Evolutionary conservation across 2,113 vertebrate species (phyloP), one percentile per base, ranked within the genome.

Genomic region (Ifrita kowaldi): DNA sequence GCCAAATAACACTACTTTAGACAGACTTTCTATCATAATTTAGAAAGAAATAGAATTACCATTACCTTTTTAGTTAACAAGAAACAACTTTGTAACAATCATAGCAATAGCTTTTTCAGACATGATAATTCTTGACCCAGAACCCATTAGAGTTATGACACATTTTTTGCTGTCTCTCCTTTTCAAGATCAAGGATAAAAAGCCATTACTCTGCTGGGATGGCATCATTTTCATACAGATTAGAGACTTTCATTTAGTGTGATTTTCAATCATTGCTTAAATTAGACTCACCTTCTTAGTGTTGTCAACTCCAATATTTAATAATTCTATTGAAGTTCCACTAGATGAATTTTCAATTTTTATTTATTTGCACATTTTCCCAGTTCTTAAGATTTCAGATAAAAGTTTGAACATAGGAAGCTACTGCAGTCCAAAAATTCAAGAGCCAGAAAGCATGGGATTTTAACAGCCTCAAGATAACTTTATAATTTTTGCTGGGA

Each of bases 161-260:
- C 13, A 55, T 44, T 86, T 93, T 87, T 68, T 92, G n/a, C 56
- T 28, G 20, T 59, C 73, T 90, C 33, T 75, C 64, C 41, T 78
- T 89, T 82, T 65, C 24, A 63, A 86, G 90, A 93, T 94, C 87
- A 95, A 93, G 85, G 90, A 91, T 75, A 76, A 87, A 87, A 65
- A 67, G 53, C 23, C 33, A 73, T 64, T 73, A 65, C 19, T 64
- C 42, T 50, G 27, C 41, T 77, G 74, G 23, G 68, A 96, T 22
- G 39, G 35, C 69, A 89, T 73, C 1, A 64, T 81, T 92, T 94
- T 81, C 47, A 86, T 41, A 84, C 15, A 88, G 84, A 96, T 80
- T 57, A 94, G 59, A 96, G 75, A 83, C 56, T 63, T 87, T 14
- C 13, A 22, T 52, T 86, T 59, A 52, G 83, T 24, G 17, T 33